phyloP scores from a whole-genome alignment of 2,888 invertebrate genomes.

The Rotaria sp. region DNA sequence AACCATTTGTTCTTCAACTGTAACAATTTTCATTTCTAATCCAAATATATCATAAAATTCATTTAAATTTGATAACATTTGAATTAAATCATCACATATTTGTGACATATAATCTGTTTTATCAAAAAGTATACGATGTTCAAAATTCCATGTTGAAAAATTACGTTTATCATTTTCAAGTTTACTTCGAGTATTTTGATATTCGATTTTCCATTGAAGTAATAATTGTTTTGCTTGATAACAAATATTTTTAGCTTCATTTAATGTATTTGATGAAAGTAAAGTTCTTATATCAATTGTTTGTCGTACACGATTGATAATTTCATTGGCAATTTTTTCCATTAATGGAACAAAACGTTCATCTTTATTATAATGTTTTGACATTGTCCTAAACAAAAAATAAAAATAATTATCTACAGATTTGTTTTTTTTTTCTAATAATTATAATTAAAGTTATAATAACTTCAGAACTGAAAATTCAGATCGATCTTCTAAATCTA shows the following conservation, averaged over 20 bases:
- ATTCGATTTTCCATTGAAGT: not conserved
- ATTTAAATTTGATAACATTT: not conserved
- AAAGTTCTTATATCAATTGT: not conserved
- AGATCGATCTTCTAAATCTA: too few species aligned
- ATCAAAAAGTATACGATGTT: not conserved
- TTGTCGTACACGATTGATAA: not conserved
- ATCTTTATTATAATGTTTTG: constrained; percentile 6
- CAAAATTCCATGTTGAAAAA: not conserved
- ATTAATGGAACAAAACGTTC: not conserved
- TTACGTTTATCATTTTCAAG: not conserved
- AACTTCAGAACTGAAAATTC: too few species aligned
- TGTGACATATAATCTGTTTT: not conserved
- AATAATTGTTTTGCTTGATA: not conserved
- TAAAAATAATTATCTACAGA: not conserved
- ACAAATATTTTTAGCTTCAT: not conserved
- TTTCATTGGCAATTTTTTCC: not conserved
- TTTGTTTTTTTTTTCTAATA: too few species aligned
- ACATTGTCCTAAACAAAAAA: not conserved
- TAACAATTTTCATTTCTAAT: not conserved
- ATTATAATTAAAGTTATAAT: too few species aligned
- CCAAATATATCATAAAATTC: not conserved
- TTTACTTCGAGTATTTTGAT: not conserved
- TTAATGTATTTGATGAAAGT: not conserved
- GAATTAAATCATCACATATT: not conserved
- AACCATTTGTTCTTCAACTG: not conserved